phyloP scores from a whole-genome alignment of 2,113 vertebrate genomes.

The Sinosuthora webbiana region DNA sequence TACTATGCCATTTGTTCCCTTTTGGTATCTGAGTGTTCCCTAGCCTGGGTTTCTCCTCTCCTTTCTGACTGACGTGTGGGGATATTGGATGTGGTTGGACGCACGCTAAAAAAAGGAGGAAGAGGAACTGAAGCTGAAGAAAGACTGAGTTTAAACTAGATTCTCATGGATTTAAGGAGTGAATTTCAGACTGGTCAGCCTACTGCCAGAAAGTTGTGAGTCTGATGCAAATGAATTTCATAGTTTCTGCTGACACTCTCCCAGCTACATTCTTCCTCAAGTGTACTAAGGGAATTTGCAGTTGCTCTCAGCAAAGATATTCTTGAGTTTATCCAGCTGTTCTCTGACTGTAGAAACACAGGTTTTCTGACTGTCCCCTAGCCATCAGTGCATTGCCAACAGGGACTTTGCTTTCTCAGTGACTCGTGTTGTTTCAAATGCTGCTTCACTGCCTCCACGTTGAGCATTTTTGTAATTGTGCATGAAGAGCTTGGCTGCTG shows the following conservation, averaged over 20 bases:
- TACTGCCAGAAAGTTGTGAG: neutral
- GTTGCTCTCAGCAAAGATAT: neutral
- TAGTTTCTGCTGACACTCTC: neutral
- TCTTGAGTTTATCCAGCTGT: neutral
- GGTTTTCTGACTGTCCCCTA: neutral
- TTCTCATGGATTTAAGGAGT: neutral
- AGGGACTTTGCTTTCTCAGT: neutral
- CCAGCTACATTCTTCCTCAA: neutral
- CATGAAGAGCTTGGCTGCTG: neutral
- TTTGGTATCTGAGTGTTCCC: neutral
- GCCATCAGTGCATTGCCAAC: neutral
- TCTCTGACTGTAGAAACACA: neutral
- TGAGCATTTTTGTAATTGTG: neutral
- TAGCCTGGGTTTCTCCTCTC: neutral
- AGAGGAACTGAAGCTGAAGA: neutral
- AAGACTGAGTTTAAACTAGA: neutral
- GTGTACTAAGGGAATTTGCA: neutral
- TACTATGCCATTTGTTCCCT: neutral
- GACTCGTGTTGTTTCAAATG: neutral
- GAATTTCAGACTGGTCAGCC: slow-evolving; percentile 28
- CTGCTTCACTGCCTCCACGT: neutral
- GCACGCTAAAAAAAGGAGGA: neutral
- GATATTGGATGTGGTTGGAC: neutral
- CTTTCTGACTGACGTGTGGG: neutral
- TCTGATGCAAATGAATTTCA: slow-evolving; percentile 13